Evolutionary conservation across 2,797 vertebrate genomes (phyloP), one percentile per base, ranked within the genome.

Genomic region (Botia almorhae): DNA sequence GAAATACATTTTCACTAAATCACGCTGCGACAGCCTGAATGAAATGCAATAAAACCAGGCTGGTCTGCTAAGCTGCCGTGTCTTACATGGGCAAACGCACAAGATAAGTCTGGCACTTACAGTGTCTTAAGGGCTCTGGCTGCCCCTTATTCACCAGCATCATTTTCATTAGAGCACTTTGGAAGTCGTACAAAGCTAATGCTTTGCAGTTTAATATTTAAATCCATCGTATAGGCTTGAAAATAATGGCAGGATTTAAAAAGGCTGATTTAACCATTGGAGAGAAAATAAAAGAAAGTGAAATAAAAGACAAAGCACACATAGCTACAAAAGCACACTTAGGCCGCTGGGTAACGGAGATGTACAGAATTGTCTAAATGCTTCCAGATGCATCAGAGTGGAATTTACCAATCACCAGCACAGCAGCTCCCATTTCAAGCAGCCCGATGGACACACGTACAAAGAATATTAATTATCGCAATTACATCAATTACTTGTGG

Each of bases 161-260:
- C 69, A 80, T 73, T 85, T 76, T 86, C 67, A 82, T 78, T 73
- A 61, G 60, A 36, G 21, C 76, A 48, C 73, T 87, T 85, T 88
- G 86, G 87, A 86, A 86, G 85, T 82, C 85, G 89, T 76, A 84
- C 85, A 12, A 85, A 69, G 87, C 69, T 70, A 81, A 72, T 77
- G 72, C 84, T 81, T 85, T 80, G 67, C 69, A 55, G 68, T 82
- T 74, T 72, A 85, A 87, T 88, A 89, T 88, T 86, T 87, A 91
- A 82, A 87, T 84, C 73, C 83, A 61, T 69, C 79, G 88, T 76
- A 88, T 85, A 82, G 83, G 73, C 50, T 67, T 33, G 10, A 46
- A 71, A 51, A 63, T 14, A 23, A 69, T 21, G 0, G 11, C 5
- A 2, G 17, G 26, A 36, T 11, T 73, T 56, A n/a, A 69, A 74